A percentile compares a stretch with the other conserved stretches of the same genome.
Evolutionary conservation across 1,140 invertebrate species (phyloP).

Genomic region (Zelostemma sp.): DNA sequence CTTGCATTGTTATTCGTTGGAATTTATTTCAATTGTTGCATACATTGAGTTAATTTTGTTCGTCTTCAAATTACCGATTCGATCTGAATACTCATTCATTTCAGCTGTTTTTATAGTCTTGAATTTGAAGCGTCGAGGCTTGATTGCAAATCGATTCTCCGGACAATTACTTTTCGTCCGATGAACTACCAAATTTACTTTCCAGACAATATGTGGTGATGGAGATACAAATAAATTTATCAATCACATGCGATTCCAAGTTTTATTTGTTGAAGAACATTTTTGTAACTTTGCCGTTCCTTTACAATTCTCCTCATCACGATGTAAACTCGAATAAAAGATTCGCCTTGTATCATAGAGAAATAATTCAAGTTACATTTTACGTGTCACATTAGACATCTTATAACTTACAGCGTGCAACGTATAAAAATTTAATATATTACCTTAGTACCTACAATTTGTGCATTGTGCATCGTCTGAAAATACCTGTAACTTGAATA

Average conservation of each 20-base stretch:
- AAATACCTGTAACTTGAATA: not conserved
- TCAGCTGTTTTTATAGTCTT: conserved; percentile 2
- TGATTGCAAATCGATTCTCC: conserved; percentile 24
- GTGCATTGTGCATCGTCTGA: not conserved
- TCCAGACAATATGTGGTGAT: not conserved
- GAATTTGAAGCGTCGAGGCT: conserved; percentile 12
- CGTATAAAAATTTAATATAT: not conserved
- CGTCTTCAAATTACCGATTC: conserved; percentile 24
- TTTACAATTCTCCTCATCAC: not conserved
- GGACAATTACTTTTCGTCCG: conserved; percentile 18
- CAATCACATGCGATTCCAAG: not conserved
- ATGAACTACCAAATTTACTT: conserved; percentile 21
- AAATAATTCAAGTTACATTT: conserved; percentile 1
- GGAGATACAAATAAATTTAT: conserved; percentile 16
- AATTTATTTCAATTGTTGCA: too few species aligned
- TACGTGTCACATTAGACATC: not conserved
- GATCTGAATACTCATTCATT: conserved; percentile 24
- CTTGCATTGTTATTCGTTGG: too few species aligned
- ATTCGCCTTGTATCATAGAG: not conserved
- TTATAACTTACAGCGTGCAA: not conserved
- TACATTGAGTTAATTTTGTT: conserved; percentile 13
- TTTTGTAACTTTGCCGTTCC: not conserved
- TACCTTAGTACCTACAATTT: not conserved
- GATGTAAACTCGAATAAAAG: not conserved
- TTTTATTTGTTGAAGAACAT: not conserved